Base-by-base conservation (phyloP, 2,797 vertebrate genomes). In the Phoxinus dragarum region DNA sequence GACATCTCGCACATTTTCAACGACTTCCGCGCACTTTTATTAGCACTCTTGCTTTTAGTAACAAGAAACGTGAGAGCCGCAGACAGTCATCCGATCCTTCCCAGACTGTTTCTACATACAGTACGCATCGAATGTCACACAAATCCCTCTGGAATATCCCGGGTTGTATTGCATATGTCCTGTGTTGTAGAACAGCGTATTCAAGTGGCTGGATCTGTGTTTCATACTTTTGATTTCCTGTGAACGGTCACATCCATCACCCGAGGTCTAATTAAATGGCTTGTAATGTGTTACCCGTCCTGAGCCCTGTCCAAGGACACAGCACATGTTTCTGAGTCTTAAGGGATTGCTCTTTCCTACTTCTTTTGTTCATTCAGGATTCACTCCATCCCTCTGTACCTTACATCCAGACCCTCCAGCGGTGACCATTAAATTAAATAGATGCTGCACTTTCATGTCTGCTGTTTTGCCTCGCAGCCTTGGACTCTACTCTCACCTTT, bases 401-500 rank as follows among this genome's bases (percentile, higher is more conserved):
- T 66, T 52, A 47, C 36, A 66, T 52, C 81, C 81, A 71, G 74
- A 88, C 52, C 75, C 59, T 68, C 52, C 27, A 87, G 84, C 72
- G n/a, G 7, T 75, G 27, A 42, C 66, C 59, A 83, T 81, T 83
- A 71, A 69, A 86, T 82, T 84, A 85, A 86, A 86, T 81, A 90
- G 71, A 84, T 84, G 80, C 49, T 82, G 84, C 71, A 76, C 64
- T 80, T 80, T 72, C 78, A 75, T 81, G 82, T 87, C 64, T 66
- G 34, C 6, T 80, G 66, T 88, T 72, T 77, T 86, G 47, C 81
- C 74, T 71, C 23, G 52, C 49, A 89, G 88, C 81, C 80, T 64
- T 74, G 31, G 31, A 86, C 81, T 85, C 66, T 72, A 61, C 78
- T 81, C 47, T 86, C 81, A 80, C 84, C 86, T 87, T 87, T 75